Conservation (phyloP, 2,113 vertebrate species). For the Trogon surrucura region DNA sequence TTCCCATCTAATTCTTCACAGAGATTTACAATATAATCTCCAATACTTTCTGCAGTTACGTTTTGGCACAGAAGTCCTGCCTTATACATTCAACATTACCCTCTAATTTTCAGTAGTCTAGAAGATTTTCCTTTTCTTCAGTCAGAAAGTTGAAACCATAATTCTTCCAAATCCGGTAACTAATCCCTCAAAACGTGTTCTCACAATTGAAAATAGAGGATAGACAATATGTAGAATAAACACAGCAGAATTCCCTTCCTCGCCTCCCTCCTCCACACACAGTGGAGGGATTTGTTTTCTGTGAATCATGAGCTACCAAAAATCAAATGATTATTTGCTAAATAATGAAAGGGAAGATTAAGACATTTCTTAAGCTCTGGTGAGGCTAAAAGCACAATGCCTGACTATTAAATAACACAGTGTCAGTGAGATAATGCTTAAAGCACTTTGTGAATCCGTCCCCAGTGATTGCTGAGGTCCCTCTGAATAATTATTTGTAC, state of each 20-base stretch:
- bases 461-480: background rate
- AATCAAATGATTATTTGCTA: slow-evolving; percentile 31
- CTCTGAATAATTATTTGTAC: background rate
- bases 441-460: background rate
- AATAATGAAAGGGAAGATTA: slow-evolving; percentile 32
- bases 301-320: background rate
- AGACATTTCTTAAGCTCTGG: background rate
- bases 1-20: background rate
- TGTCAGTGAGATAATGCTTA: background rate
- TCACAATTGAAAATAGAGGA: background rate
- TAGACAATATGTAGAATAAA: background rate
- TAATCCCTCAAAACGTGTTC: slow-evolving; percentile 8
- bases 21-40: background rate
- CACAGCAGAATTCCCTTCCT: background rate
- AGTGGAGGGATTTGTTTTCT: slow-evolving; percentile 25
- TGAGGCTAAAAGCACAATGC: background rate
- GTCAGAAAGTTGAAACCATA: background rate
- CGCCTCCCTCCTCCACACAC: rapidly evolving
- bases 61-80: background rate
- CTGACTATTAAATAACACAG: background rate
- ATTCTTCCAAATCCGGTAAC: slow-evolving; percentile 22
- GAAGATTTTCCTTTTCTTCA: slow-evolving; percentile 25
- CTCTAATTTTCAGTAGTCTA: background rate
- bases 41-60: background rate
- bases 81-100: background rate